These are phyloP conservation scores for Apodemia hepburni DNA, from an alignment of 2,888 invertebrate genomes.

Conservation along the genomic window DNA sequence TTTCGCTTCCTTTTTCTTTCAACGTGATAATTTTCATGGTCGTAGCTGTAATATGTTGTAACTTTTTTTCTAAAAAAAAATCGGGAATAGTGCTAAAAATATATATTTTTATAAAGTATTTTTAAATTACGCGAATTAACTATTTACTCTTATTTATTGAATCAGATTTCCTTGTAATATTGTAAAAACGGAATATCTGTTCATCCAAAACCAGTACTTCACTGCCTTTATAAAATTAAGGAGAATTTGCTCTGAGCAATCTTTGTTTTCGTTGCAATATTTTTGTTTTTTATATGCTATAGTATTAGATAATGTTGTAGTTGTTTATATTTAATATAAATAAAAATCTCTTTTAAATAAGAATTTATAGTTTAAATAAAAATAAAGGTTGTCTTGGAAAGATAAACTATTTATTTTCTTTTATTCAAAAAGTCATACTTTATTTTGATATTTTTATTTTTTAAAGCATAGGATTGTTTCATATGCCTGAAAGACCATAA, in stretches of 20 bases:
- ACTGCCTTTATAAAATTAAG: conserved; percentile 54
- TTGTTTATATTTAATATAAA: conserved; percentile 17
- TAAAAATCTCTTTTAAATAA: conserved; percentile 13
- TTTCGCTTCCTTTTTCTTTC: too few relatives aligned
- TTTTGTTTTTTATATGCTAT: conserved; percentile 41
- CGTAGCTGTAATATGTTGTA: too few relatives aligned
- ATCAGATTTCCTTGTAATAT: conserved; percentile 5
- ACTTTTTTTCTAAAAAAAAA: too few relatives aligned
- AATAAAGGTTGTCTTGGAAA: neutral
- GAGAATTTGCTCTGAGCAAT: conserved; percentile 56
- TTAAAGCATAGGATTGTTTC: too few relatives aligned
- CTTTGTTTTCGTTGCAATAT: conserved; percentile 40
- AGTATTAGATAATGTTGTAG: conserved; percentile 22
- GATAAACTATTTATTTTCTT: neutral
- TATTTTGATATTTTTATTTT: too few relatives aligned
- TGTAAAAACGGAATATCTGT: conserved; percentile 38
- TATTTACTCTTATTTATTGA: conserved; percentile 8
- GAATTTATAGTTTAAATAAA: neutral
- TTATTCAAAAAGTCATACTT: too few relatives aligned
- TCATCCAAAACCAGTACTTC: conserved; percentile 62
- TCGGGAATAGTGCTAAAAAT: neutral
- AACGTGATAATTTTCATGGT: too few relatives aligned
- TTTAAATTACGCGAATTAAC: conserved; percentile 27
- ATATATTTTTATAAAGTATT: conserved; percentile 19
- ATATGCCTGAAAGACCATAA: too few relatives aligned